Conservation (phyloP, 92 coral and sea anemone genomes). For the Porites divaricata region DNA sequence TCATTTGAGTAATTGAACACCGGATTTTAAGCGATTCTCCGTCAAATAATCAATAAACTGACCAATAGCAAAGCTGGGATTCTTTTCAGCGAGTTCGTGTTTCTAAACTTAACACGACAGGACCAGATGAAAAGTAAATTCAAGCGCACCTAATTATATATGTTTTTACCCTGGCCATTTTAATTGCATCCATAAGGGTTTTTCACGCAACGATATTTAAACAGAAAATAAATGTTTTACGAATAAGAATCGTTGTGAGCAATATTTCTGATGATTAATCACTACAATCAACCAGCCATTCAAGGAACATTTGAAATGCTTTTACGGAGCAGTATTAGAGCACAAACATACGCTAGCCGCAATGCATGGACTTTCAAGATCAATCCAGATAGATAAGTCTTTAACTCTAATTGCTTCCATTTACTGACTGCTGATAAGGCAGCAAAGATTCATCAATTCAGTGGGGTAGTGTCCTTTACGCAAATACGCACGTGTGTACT, state of each 20-base stretch:
- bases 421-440: background rate
- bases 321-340: background rate
- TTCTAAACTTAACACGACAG: constrained; percentile 1
- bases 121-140: constrained; percentile 11
- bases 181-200: background rate
- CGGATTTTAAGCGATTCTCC: constrained; percentile 12
- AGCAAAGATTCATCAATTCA: background rate
- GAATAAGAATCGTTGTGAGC: constrained; percentile 9
- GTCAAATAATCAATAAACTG: background rate
- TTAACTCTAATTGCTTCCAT: background rate
- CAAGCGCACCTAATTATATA: background rate
- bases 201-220: too few species aligned
- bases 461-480: too few species aligned
- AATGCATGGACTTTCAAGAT: background rate
- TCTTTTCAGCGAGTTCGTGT: background rate
- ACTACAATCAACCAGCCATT: background rate
- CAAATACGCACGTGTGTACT: too few species aligned
- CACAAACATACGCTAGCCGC: background rate
- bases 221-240: background rate
- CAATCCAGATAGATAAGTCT: background rate
- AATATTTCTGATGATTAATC: background rate
- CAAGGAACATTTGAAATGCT: background rate
- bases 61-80: background rate
- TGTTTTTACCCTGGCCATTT: background rate
- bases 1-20: constrained; percentile 3